A percentile compares a stretch with the other conserved stretches of the same genome.
Evolutionary conservation across 2,113 vertebrate species (phyloP).

Genomic region (Crotalus helleri): DNA sequence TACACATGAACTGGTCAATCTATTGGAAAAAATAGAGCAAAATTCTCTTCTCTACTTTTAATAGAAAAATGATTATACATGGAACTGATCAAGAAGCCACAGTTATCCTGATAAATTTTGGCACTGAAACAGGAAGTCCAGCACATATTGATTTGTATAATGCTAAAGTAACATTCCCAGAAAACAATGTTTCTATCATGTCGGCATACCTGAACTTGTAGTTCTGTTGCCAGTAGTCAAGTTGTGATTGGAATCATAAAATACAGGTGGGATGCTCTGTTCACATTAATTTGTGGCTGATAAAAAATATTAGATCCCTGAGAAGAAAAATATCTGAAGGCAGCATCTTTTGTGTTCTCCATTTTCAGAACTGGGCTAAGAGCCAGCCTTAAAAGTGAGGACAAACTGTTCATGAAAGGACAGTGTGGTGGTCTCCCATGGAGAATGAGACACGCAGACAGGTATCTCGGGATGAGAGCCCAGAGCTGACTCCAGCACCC

Average conservation of each 20-base stretch:
- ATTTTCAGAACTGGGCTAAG: constrained; percentile 7
- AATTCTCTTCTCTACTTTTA: not conserved
- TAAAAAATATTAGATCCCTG: not conserved
- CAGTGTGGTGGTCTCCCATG: too few relatives aligned
- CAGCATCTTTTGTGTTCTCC: not conserved
- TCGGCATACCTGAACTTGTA: not conserved
- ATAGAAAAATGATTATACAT: not conserved
- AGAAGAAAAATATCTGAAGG: not conserved
- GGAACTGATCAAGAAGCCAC: not conserved
- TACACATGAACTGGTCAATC: not conserved
- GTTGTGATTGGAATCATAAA: constrained; percentile 11
- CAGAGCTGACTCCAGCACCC: too few relatives aligned
- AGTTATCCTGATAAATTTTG: not conserved
- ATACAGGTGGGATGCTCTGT: not conserved
- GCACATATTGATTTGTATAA: not conserved
- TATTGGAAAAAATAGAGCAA: not conserved
- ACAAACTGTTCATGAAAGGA: constrained; percentile 8
- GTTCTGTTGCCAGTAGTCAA: not conserved
- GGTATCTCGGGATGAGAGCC: too few relatives aligned
- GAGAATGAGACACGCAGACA: too few relatives aligned
- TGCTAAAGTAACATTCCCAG: not conserved
- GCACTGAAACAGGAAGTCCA: not conserved
- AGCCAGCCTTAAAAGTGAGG: constrained; percentile 12
- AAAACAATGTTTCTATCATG: not conserved
- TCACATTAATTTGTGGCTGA: not conserved